Conservation (phyloP, 53 echinoderm and acorn worm genomes). For the Echinarachnius parma region DNA sequence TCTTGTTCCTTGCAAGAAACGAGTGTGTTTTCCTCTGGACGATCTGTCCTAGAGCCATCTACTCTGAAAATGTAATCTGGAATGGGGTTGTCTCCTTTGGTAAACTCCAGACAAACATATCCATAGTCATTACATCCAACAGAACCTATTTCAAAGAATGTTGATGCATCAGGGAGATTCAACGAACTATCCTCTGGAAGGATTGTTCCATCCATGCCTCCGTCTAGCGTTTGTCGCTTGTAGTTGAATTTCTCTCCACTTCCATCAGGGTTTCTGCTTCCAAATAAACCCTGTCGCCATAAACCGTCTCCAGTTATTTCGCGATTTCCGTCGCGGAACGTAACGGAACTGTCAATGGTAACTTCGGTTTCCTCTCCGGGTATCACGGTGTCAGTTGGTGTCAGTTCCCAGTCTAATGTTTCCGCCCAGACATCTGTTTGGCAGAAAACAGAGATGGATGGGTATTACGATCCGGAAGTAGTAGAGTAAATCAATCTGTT, state of each 20-base stretch:
- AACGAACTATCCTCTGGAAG: slow-evolving; percentile 39
- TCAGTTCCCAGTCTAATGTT: slow-evolving; percentile 1
- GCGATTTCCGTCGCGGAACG: slow-evolving; percentile 33
- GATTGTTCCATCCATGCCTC: slow-evolving; percentile 31
- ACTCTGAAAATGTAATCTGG: slow-evolving; percentile 66
- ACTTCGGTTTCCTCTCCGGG: slow-evolving; percentile 22
- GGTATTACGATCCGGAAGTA: too few species aligned
- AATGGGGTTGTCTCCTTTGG: slow-evolving; percentile 59
- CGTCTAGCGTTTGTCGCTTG: slow-evolving; percentile 45
- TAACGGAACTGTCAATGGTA: slow-evolving; percentile 11
- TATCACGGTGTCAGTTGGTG: background rate
- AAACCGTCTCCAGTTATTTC: slow-evolving; percentile 22
- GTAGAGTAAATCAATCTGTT: too few species aligned
- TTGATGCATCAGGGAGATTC: slow-evolving; percentile 40
- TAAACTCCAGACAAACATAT: slow-evolving; percentile 79
- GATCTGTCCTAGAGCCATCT: slow-evolving; percentile 24
- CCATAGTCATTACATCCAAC: slow-evolving; percentile 59
- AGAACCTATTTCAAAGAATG: slow-evolving; percentile 69
- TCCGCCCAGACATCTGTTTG: slow-evolving; percentile 39
- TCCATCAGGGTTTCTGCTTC: slow-evolving; percentile 58
- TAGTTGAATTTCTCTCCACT: slow-evolving; percentile 58
- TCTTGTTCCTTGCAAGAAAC: slow-evolving; percentile 67
- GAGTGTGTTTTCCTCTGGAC: slow-evolving; percentile 36
- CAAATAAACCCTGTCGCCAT: slow-evolving; percentile 50
- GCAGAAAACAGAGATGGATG: slow-evolving; percentile 32